Base-by-base conservation (phyloP, 2,797 vertebrate species). In the Propithecus perrieri region DNA sequence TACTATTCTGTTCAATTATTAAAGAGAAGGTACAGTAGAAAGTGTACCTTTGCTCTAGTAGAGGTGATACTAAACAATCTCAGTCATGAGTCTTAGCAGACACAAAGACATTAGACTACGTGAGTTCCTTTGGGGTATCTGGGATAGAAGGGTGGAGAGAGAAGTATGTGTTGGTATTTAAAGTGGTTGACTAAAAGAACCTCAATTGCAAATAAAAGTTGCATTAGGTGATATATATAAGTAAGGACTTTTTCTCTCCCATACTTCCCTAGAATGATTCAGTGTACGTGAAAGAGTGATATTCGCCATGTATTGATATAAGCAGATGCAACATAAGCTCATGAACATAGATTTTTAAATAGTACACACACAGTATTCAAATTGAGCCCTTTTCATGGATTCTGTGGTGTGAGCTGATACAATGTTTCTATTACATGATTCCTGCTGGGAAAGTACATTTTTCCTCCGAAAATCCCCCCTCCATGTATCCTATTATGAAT, bases 381-480 rank as follows among this genome's bases (percentile, higher is more conserved):
- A 97, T 97, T 98, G 98, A 97, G 86, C 97, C 96, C 97, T 98
- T 97, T 92, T 98, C 97, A 71, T 97, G 91, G 79, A 95, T 98
- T 97, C 98, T 98, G 97, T 97, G 92, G 69, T 95, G 87, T 97
- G 97, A 97, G 97, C 91, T 97, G 97, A 96, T 97, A 95, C 72
- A 83, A 61, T 98, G 97, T 98, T 98, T 98, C 98, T 97, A 98
- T 98, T 98, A 97, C 97, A 98, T 98, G 97, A 97, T 98, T 98
- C 97, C 98, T 98, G 96, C 97, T 98, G 96, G 98, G 95, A 97
- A 98, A 98, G 97, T 96, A 98, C 97, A 97, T 71, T 97, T 72
- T 72, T 28, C 33, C 43, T n/a, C 33, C 30, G 38, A 75, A 94
- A 85, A 81, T 59, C 5, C 91, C 46, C 76, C 11, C 98, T 95